Evolutionary conservation across 2,797 vertebrate species (phyloP).

Genomic region (Nyctalus aviator): DNA sequence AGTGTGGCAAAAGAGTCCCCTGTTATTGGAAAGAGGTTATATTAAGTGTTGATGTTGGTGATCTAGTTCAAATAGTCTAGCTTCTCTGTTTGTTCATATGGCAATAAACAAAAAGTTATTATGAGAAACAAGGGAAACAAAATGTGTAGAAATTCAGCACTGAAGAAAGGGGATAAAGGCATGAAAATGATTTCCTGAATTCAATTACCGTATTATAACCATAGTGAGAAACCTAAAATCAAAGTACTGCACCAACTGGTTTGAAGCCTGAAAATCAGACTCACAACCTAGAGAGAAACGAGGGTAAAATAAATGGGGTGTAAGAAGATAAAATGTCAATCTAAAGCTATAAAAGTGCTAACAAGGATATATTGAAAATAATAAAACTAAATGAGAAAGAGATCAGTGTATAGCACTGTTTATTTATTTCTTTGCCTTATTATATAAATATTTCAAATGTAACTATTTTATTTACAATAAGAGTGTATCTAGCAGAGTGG

Average conservation of each 20-base stretch:
- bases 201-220: neutral
- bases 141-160: constrained; percentile 28
- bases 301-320: constrained; percentile 58
- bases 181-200: constrained; percentile 28
- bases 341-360: constrained; percentile 32
- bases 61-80: neutral
- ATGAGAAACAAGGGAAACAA: constrained; percentile 41
- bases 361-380: constrained; percentile 25
- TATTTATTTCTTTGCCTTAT: constrained; percentile 56
- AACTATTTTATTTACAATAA: constrained; percentile 39
- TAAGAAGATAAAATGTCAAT: constrained; percentile 56
- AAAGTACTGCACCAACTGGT: constrained; percentile 45
- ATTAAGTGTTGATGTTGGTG: neutral
- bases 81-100: neutral
- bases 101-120: constrained; percentile 33
- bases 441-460: constrained; percentile 62
- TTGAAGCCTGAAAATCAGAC: constrained; percentile 44
- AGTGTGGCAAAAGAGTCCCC: neutral
- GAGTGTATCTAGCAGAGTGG: neutral
- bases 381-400: constrained; percentile 51
- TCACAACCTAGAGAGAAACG: constrained; percentile 38
- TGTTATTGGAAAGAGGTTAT: neutral
- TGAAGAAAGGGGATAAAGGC: neutral
- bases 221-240: constrained; percentile 43
- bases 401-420: constrained; percentile 11